A percentile compares a stretch with the other conserved stretches of the same genome.
Evolutionary conservation across 2,888 invertebrate species (phyloP).

Genomic region (Copidosoma aretas): DNA sequence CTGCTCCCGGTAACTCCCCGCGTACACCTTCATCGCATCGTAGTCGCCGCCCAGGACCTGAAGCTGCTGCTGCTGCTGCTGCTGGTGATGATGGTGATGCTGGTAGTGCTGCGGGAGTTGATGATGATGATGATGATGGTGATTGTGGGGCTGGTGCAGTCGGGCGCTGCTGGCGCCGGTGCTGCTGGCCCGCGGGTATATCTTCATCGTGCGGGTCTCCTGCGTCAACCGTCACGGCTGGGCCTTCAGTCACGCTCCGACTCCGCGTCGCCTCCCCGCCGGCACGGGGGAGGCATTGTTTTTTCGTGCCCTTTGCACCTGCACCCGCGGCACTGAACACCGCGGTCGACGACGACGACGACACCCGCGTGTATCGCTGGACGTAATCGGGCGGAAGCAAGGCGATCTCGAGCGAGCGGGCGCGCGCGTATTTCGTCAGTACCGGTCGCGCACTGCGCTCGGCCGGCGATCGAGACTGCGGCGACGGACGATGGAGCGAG

Average conservation of each 20-base stretch:
- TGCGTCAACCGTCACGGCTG: background rate
- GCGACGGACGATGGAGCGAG: no score
- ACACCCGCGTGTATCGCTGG: background rate
- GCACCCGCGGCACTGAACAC: background rate
- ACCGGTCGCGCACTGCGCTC: background rate
- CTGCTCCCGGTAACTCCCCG: background rate
- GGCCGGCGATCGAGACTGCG: no score
- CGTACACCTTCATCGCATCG: constrained; percentile 2
- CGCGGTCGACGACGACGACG: background rate
- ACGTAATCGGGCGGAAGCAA: background rate
- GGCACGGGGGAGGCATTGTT: constrained; percentile 1
- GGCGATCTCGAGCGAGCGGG: background rate
- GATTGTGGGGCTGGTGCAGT: background rate
- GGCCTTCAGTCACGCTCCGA: background rate
- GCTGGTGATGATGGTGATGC: constrained; percentile 22
- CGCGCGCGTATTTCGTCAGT: background rate
- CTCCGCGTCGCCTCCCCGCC: background rate
- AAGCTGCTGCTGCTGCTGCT: constrained; percentile 13
- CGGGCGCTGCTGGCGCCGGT: background rate
- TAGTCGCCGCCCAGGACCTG: constrained; percentile 20
- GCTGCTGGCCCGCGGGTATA: background rate
- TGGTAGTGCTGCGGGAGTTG: constrained; percentile 44
- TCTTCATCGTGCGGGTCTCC: constrained; percentile 1
- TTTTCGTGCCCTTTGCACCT: background rate
- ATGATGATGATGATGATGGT: constrained; percentile 26